Conservation (phyloP, 37 sponge, comb jelly and placozoan genomes). For the Eunapius fragilis region DNA sequence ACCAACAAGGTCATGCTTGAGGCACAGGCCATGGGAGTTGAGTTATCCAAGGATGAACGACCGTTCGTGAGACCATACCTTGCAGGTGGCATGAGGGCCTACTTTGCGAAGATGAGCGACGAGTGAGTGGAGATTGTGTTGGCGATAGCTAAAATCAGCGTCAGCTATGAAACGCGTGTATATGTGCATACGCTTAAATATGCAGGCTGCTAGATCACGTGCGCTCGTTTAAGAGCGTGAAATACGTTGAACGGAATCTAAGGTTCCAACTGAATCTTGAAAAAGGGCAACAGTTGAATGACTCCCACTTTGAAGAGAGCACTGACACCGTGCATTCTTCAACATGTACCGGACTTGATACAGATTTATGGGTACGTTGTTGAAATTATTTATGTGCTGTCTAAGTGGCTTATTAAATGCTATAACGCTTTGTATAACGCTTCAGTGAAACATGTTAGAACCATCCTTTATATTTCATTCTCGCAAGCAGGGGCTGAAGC, state of each 20-base stretch:
- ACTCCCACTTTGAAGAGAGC: neutral
- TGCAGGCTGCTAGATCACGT: neutral
- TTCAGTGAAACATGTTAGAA: neutral
- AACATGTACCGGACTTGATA: neutral
- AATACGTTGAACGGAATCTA: neutral
- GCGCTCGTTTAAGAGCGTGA: neutral
- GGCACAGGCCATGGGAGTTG: neutral
- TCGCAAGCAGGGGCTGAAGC: neutral
- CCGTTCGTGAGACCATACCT: neutral
- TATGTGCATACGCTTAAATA: neutral
- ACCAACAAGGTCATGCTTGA: neutral
- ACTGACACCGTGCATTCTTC: neutral
- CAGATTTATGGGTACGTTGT: neutral
- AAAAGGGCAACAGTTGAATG: neutral
- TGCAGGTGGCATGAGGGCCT: neutral
- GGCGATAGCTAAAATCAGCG: neutral
- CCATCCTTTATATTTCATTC: neutral
- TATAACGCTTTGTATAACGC: neutral
- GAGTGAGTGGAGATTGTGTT: neutral
- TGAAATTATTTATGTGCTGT: neutral
- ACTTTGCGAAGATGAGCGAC: neutral
- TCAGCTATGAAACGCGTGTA: neutral
- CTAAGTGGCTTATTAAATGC: neutral
- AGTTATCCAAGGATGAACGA: neutral
- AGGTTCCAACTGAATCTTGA: neutral